Conservation (phyloP, 2,113 vertebrate species). For the Okapia johnstoni region DNA sequence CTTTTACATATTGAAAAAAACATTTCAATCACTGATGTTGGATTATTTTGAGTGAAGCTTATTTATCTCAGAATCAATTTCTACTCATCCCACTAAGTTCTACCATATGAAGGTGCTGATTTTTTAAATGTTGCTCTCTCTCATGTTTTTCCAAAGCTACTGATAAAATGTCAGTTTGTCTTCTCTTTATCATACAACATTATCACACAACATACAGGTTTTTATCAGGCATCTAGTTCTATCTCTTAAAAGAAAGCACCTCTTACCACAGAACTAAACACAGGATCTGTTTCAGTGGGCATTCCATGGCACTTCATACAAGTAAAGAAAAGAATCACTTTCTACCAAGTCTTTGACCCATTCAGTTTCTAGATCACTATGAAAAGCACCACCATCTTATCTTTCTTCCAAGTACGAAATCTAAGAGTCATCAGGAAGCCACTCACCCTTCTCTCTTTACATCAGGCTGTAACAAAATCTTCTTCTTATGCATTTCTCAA, state of each 20-base stretch:
- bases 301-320: neutral
- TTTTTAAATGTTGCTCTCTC: neutral
- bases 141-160: neutral
- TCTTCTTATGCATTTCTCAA: conserved; percentile 19
- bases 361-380: neutral
- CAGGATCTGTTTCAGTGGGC: neutral
- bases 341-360: neutral
- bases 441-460: conserved; percentile 47
- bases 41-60: conserved; percentile 14
- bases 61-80: conserved; percentile 14
- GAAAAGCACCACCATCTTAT: neutral
- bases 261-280: neutral
- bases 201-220: neutral
- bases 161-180: neutral
- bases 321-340: neutral
- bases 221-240: neutral
- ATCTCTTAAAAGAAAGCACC: conserved; percentile 4
- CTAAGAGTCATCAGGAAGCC: conserved; percentile 24
- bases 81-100: neutral
- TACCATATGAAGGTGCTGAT: neutral
- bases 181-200: neutral
- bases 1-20: neutral
- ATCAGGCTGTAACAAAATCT: conserved; percentile 44
- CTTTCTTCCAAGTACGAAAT: conserved; percentile 38
- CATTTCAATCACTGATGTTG: neutral